Conservation (phyloP, 1,140 invertebrate species). For the Macrostomum lignano region DNA sequence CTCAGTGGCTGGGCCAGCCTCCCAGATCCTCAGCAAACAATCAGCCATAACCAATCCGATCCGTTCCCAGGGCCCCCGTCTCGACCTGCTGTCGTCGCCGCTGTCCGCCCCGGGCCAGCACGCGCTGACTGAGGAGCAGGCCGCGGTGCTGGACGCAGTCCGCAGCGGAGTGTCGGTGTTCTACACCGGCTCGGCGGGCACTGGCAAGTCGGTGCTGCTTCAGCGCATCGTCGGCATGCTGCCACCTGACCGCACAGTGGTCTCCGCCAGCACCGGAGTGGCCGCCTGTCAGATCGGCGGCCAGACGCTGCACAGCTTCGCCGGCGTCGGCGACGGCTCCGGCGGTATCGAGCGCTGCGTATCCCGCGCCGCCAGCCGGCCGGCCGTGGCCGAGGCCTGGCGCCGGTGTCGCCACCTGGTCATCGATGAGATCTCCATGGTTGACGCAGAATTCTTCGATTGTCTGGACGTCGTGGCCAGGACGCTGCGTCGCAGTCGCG, state of each 20-base stretch:
- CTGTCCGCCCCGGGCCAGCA: too few species aligned
- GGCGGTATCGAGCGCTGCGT: constrained; percentile 5
- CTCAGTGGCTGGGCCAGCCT: too few species aligned
- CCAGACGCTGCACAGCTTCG: constrained; percentile 66
- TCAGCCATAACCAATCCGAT: too few species aligned
- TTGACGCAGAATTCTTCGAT: constrained; percentile 56
- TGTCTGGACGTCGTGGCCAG: constrained; percentile 26
- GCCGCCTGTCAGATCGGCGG: constrained; percentile 75
- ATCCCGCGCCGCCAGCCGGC: constrained; percentile 33
- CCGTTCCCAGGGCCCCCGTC: too few species aligned
- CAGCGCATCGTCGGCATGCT: constrained; percentile 46
- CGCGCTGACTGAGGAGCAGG: too few species aligned
- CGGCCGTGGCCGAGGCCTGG: constrained; percentile 43
- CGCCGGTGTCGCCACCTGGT: constrained; percentile 57
- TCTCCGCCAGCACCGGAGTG: constrained; percentile 71
- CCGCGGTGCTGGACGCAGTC: constrained; percentile 43
- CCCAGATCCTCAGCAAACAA: too few species aligned
- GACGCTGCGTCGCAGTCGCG: constrained; percentile 17
- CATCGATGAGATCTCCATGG: constrained; percentile 86
- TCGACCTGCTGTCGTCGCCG: too few species aligned
- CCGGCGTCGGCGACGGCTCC: constrained; percentile 31
- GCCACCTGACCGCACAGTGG: constrained; percentile 57
- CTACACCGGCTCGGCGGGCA: constrained; percentile 73
- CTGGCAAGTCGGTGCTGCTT: constrained; percentile 66
- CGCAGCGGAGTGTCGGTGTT: constrained; percentile 49